Conservation (phyloP, 1,140 invertebrate genomes). For the Tachypleus tridentatus region DNA sequence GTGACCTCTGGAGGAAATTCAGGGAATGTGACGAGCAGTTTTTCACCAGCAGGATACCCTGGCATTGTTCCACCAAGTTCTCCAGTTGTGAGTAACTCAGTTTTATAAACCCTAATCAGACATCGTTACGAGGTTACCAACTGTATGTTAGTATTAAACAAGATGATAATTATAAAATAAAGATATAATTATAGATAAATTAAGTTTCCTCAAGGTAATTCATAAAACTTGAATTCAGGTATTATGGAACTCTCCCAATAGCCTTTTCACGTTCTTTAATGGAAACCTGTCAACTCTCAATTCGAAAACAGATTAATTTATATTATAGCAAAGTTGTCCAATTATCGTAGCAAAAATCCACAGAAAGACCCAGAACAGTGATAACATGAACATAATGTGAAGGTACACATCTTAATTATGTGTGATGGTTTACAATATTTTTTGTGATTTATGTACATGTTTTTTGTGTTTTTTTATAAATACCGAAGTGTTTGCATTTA, state of each 20-base stretch:
- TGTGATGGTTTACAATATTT: too few species aligned
- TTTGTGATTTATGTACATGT: too few species aligned
- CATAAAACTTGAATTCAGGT: background rate
- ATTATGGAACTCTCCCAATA: background rate
- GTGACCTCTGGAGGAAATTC: too few species aligned
- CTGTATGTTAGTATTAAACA: background rate
- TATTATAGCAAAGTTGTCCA: too few species aligned
- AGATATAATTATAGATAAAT: background rate
- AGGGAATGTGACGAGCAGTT: constrained; percentile 9
- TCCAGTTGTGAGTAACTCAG: constrained; percentile 8
- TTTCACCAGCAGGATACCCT: constrained; percentile 11
- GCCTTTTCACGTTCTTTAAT: background rate
- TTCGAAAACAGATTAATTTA: too few species aligned
- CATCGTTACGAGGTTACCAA: background rate
- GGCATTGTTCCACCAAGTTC: constrained; percentile 10
- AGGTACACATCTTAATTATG: too few species aligned
- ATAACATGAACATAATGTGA: too few species aligned
- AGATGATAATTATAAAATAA: too few species aligned
- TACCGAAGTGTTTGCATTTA: too few species aligned
- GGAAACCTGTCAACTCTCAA: background rate
- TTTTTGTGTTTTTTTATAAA: too few species aligned
- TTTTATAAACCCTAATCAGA: background rate
- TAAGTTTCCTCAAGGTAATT: background rate
- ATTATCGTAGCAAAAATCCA: too few species aligned
- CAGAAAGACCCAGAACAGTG: too few species aligned